Percentiles rank a stretch among this genome's conserved stretches.
These are phyloP conservation scores for Catocala sponsa DNA, from an alignment of 2,888 invertebrate genomes.

Conservation along the genomic window DNA sequence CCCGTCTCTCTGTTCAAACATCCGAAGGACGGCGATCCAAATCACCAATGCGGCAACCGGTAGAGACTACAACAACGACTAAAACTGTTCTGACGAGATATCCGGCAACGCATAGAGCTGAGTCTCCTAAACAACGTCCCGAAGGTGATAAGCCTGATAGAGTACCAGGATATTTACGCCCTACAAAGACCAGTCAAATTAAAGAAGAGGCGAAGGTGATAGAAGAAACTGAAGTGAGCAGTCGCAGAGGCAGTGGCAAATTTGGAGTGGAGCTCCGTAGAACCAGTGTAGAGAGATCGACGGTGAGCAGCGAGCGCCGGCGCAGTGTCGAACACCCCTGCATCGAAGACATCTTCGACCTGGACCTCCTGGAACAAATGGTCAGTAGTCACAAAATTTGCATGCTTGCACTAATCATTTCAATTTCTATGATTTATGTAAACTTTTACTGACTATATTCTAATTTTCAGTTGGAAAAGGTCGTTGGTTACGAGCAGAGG, in stretches of 20 bases:
- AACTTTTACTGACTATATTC: slow-evolving; percentile 51
- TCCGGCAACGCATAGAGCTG: slow-evolving; percentile 60
- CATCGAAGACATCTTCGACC: slow-evolving; percentile 92
- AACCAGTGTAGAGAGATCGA: slow-evolving; percentile 85
- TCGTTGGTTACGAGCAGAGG: slow-evolving; percentile 92
- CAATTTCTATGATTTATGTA: slow-evolving; percentile 45
- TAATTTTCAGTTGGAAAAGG: slow-evolving; percentile 90
- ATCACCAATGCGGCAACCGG: slow-evolving; percentile 63
- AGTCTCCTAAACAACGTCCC: slow-evolving; percentile 61
- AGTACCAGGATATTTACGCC: slow-evolving; percentile 73
- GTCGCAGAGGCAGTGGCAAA: slow-evolving; percentile 87
- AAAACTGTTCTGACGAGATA: slow-evolving; percentile 61
- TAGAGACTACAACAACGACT: slow-evolving; percentile 59
- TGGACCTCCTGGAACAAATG: slow-evolving; percentile 91
- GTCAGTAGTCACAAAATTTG: slow-evolving; percentile 78
- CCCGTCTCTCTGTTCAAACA: slow-evolving; percentile 58
- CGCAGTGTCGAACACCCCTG: slow-evolving; percentile 86
- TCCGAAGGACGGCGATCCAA: slow-evolving; percentile 65
- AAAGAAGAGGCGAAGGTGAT: slow-evolving; percentile 71
- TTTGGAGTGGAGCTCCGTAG: slow-evolving; percentile 91
- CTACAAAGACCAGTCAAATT: slow-evolving; percentile 77
- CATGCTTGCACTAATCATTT: slow-evolving; percentile 53
- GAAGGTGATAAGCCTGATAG: slow-evolving; percentile 67
- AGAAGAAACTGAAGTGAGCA: slow-evolving; percentile 80
- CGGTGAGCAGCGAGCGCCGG: slow-evolving; percentile 80